phyloP scores from a whole-genome alignment of 2,797 vertebrate genomes.

The Gymnocypris eckloni region DNA sequence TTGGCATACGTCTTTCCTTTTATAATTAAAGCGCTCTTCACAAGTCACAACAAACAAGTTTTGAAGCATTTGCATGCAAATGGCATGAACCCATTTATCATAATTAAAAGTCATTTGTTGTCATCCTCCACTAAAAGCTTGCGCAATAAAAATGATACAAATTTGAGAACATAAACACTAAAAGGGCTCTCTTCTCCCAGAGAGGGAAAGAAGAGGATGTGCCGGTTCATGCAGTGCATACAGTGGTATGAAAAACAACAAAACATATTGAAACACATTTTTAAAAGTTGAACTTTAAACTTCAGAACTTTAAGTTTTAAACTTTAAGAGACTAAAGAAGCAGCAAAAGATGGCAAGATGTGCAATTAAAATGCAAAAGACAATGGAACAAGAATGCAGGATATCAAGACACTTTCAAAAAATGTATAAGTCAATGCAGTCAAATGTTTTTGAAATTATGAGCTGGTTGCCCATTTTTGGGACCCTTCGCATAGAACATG shows the following conservation, averaged over 20 bases:
- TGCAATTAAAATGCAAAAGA: not conserved
- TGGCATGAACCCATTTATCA: slow-evolving; percentile 47
- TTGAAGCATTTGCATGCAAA: slow-evolving; percentile 54
- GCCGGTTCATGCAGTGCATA: not conserved
- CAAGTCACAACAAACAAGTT: slow-evolving; percentile 48
- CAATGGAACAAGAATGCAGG: not conserved
- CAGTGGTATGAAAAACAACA: not conserved
- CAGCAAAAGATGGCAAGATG: not conserved
- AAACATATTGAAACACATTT: not conserved
- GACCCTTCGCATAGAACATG: not conserved
- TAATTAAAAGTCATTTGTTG: slow-evolving; percentile 43
- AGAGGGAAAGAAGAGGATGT: not conserved
- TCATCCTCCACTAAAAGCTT: slow-evolving; percentile 34
- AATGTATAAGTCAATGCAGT: not conserved
- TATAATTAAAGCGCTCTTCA: slow-evolving; percentile 40
- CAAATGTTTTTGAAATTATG: not conserved
- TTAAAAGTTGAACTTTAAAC: not conserved
- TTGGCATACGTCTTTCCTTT: slow-evolving; percentile 18
- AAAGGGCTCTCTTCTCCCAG: not conserved
- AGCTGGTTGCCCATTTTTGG: not conserved
- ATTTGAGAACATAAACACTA: slow-evolving; percentile 49
- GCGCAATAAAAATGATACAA: slow-evolving; percentile 41
- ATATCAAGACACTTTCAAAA: not conserved
- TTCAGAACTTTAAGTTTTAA: not conserved
- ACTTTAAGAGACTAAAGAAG: not conserved